Evolutionary conservation across 1,140 invertebrate species (phyloP).

Genomic region (Samia ricini): DNA sequence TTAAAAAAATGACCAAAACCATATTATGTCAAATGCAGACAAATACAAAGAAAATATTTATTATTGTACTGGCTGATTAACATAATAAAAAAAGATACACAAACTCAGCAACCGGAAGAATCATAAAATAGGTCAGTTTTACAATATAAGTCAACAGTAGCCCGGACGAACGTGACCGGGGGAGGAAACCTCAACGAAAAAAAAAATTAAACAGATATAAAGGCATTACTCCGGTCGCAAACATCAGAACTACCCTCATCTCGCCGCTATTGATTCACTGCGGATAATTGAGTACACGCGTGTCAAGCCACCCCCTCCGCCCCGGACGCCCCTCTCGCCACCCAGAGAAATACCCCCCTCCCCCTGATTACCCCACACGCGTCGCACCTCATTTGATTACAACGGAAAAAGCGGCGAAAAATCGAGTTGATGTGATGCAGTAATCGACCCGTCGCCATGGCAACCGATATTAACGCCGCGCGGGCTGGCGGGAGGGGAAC

Average conservation of each 20-base stretch:
- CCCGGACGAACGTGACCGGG: neutral
- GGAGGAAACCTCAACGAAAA: constrained; percentile 6
- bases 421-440: constrained; percentile 68
- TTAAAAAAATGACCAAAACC: too few relatives aligned
- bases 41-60: too few relatives aligned
- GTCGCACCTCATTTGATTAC: constrained; percentile 75
- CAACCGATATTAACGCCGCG: constrained; percentile 70
- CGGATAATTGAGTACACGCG: constrained; percentile 75
- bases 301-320: constrained; percentile 43
- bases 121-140: constrained; percentile 28
- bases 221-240: constrained; percentile 49
- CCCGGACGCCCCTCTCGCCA: constrained; percentile 14
- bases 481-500: constrained; percentile 35
- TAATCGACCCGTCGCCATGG: constrained; percentile 67
- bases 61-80: too few relatives aligned
- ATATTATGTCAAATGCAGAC: too few relatives aligned
- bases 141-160: constrained; percentile 13
- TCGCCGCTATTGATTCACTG: constrained; percentile 73
- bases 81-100: neutral
- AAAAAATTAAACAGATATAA: constrained; percentile 63
- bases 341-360: constrained; percentile 11
- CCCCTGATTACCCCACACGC: constrained; percentile 36
- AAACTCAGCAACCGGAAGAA: neutral
- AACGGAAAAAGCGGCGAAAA: constrained; percentile 76
- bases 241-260: constrained; percentile 71